Evolutionary conservation across 2,888 invertebrate genomes (phyloP).

Genomic region (Diogma glabrata): DNA sequence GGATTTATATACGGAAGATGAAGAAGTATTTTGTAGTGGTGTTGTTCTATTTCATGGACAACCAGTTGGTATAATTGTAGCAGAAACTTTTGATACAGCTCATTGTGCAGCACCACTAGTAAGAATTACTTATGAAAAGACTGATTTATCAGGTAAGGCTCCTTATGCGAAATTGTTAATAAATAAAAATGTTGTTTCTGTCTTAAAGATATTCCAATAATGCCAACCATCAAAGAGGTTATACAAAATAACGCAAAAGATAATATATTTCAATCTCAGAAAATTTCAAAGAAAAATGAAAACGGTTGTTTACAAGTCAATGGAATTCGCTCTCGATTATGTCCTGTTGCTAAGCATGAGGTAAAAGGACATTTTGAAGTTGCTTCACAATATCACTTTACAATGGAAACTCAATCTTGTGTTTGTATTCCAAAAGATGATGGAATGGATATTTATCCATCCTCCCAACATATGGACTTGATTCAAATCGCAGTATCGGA

Average conservation of each 20-base stretch:
- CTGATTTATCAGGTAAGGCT: no score
- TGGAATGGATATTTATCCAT: conserved; percentile 48
- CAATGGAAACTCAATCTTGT: conserved; percentile 55
- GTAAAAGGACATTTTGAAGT: conserved; percentile 40
- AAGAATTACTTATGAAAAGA: conserved; percentile 34
- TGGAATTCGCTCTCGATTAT: no score
- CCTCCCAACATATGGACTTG: conserved; percentile 48
- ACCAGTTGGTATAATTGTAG: conserved; percentile 51
- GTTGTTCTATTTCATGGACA: conserved; percentile 43
- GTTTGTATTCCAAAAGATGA: conserved; percentile 52
- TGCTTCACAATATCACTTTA: conserved; percentile 54
- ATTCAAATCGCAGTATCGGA: conserved; percentile 43
- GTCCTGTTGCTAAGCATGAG: conserved; percentile 22
- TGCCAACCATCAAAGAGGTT: conserved; percentile 35
- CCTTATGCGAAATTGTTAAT: no score
- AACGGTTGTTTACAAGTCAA: no score
- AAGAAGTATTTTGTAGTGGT: conserved; percentile 20
- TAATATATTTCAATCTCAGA: conserved; percentile 14
- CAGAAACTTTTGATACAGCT: conserved; percentile 43
- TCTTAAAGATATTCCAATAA: no score
- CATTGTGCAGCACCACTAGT: conserved; percentile 43
- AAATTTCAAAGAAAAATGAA: no score
- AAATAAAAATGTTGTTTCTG: no score
- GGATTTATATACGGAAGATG: conserved; percentile 16
- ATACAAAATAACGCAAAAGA: conserved; percentile 25